Conservation (phyloP, 2,797 vertebrate genomes). For the Thaleichthys pacificus region DNA sequence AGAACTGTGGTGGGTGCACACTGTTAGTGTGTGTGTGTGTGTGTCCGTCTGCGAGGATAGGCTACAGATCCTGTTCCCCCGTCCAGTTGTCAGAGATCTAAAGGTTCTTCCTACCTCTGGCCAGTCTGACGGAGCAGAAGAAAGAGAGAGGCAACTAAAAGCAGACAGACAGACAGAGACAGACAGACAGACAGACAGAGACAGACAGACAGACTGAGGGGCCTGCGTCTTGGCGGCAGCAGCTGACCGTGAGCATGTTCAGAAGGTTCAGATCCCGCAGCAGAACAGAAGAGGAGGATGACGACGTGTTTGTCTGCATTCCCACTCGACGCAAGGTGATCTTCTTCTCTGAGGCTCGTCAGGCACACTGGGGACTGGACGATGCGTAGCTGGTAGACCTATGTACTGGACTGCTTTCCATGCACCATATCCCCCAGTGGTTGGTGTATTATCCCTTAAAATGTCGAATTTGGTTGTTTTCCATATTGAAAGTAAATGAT, state of each 20-base stretch:
- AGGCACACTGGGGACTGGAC: not conserved
- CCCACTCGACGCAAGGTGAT: constrained; percentile 58
- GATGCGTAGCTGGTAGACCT: too few relatives aligned
- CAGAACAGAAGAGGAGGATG: constrained; percentile 59
- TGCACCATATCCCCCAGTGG: too few relatives aligned
- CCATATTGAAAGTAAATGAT: too few relatives aligned
- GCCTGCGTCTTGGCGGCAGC: not conserved
- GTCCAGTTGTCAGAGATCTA: constrained; percentile 14
- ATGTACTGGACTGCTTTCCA: too few relatives aligned
- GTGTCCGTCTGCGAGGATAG: constrained; percentile 19
- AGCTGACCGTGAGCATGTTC: constrained; percentile 36
- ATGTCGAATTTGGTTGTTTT: not conserved
- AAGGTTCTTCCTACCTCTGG: constrained; percentile 27
- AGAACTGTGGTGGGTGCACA: constrained; percentile 12
- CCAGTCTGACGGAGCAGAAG: not conserved
- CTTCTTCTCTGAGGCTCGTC: not conserved
- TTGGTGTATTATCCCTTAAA: too few relatives aligned
- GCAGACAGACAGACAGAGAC: not conserved
- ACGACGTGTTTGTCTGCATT: constrained; percentile 66
- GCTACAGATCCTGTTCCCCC: constrained; percentile 32
- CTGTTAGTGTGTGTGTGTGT: not conserved
- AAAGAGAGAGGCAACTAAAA: not conserved
- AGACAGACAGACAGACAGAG: not conserved
- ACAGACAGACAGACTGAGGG: not conserved
- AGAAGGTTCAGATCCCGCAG: constrained; percentile 60